phyloP scores from a whole-genome alignment of 64 coral and sea anemone species.

The Montipora sp. region DNA sequence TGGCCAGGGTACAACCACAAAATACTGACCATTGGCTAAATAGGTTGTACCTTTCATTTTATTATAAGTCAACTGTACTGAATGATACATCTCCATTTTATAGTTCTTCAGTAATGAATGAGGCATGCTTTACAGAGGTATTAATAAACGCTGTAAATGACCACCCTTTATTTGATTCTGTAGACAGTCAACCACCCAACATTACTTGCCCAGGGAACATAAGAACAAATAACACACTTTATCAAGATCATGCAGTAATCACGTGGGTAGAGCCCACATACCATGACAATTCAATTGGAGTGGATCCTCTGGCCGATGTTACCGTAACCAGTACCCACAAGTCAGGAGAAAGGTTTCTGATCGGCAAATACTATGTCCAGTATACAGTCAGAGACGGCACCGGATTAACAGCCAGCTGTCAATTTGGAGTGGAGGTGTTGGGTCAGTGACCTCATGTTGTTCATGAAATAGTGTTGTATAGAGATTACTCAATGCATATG shows the following conservation, averaged over 20 bases:
- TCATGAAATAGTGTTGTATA: neutral
- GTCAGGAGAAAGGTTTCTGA: conserved; percentile 64
- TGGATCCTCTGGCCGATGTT: conserved; percentile 78
- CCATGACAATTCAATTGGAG: conserved; percentile 70
- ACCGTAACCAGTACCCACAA: conserved; percentile 45
- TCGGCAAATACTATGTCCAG: conserved; percentile 61
- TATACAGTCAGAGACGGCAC: conserved; percentile 65
- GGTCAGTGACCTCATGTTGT: conserved; percentile 45
- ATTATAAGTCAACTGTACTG: too few species aligned
- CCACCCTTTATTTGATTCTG: neutral
- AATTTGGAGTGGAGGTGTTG: conserved; percentile 60
- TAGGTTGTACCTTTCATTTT: too few species aligned
- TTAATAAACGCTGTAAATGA: too few species aligned
- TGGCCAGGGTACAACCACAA: too few species aligned
- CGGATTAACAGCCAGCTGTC: conserved; percentile 36
- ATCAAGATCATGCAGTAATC: conserved; percentile 42
- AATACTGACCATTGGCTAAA: too few species aligned
- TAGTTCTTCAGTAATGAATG: too few species aligned
- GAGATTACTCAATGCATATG: too few species aligned
- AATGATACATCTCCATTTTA: too few species aligned
- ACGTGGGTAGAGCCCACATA: conserved; percentile 59
- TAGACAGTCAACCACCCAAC: conserved; percentile 70
- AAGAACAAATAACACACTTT: conserved; percentile 49
- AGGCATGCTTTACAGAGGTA: too few species aligned
- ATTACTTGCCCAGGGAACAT: conserved; percentile 67